These are phyloP conservation scores for Hippolais icterina DNA, from an alignment of 2,113 vertebrate genomes.

Conservation along the genomic window DNA sequence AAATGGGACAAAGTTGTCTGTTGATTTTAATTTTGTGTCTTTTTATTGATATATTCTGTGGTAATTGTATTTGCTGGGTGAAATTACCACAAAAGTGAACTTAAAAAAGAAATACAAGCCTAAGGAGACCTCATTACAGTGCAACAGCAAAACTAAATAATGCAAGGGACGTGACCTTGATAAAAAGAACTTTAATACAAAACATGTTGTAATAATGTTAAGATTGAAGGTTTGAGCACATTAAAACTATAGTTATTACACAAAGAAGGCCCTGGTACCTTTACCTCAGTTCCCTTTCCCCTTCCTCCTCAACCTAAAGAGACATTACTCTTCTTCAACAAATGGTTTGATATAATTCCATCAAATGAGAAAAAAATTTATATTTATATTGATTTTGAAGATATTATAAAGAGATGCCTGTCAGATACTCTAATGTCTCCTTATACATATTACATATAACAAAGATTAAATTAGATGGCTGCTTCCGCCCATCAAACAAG, in stretches of 20 bases:
- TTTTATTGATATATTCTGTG: conserved; percentile 18
- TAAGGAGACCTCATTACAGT: conserved; percentile 61
- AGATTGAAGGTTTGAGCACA: not conserved
- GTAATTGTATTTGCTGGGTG: conserved; percentile 25
- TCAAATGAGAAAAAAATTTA: not conserved
- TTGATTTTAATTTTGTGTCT: conserved; percentile 36
- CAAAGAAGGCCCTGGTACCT: not conserved
- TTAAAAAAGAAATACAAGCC: conserved; percentile 59
- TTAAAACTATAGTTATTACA: not conserved
- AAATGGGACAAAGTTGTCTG: not conserved
- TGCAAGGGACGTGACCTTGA: conserved; percentile 55
- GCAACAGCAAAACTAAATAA: conserved; percentile 41
- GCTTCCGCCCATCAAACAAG: conserved; percentile 19
- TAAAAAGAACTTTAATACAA: conserved; percentile 60
- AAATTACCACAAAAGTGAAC: conserved; percentile 38
- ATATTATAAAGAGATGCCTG: not conserved
- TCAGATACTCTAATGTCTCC: not conserved
- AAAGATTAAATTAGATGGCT: conserved; percentile 29
- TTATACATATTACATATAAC: not conserved
- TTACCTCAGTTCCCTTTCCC: not conserved
- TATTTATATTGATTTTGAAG: conserved; percentile 20
- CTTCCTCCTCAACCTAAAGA: not conserved
- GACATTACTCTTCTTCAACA: not conserved
- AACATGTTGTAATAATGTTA: conserved; percentile 52
- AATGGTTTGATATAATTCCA: not conserved